These are phyloP conservation scores for Ophion obscuratus DNA, from an alignment of 2,888 invertebrate genomes.

Conservation along the genomic window DNA sequence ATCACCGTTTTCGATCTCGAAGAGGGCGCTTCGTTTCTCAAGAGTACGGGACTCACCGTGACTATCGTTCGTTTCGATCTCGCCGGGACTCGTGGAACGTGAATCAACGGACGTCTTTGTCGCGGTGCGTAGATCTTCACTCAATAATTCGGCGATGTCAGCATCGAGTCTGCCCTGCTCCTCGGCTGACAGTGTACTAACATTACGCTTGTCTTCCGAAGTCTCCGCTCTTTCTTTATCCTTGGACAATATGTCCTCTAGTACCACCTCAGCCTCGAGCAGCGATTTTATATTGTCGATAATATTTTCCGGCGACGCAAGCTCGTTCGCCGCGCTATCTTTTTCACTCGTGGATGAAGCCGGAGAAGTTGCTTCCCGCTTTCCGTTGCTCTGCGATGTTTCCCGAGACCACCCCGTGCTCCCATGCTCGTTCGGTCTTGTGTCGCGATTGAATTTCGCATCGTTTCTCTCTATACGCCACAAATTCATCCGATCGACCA, in stretches of 20 bases:
- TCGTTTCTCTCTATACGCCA: constrained; percentile 71
- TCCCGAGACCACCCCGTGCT: constrained; percentile 16
- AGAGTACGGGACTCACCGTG: constrained; percentile 30
- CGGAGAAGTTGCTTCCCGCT: constrained; percentile 41
- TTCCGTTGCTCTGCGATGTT: constrained; percentile 19
- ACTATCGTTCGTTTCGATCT: constrained; percentile 28
- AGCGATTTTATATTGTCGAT: constrained; percentile 77
- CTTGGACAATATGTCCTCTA: constrained; percentile 29
- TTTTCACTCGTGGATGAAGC: neutral
- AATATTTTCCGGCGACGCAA: constrained; percentile 73
- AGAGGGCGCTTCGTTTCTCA: constrained; percentile 66
- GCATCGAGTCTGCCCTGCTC: constrained; percentile 79
- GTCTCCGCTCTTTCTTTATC: neutral
- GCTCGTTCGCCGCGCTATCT: constrained; percentile 51
- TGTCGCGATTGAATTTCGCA: constrained; percentile 10
- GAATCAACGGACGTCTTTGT: neutral
- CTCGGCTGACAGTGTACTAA: constrained; percentile 71
- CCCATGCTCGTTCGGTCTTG: constrained; percentile 8
- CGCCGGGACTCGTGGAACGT: constrained; percentile 31
- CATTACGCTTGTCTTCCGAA: constrained; percentile 4
- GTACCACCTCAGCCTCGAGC: constrained; percentile 72
- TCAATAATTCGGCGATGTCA: constrained; percentile 81
- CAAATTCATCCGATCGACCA: constrained; percentile 64
- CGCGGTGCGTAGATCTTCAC: constrained; percentile 73
- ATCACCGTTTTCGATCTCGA: constrained; percentile 75